These are phyloP conservation scores for Gouania willdenowi DNA, from an alignment of 2,797 vertebrate genomes.

Conservation along the genomic window DNA sequence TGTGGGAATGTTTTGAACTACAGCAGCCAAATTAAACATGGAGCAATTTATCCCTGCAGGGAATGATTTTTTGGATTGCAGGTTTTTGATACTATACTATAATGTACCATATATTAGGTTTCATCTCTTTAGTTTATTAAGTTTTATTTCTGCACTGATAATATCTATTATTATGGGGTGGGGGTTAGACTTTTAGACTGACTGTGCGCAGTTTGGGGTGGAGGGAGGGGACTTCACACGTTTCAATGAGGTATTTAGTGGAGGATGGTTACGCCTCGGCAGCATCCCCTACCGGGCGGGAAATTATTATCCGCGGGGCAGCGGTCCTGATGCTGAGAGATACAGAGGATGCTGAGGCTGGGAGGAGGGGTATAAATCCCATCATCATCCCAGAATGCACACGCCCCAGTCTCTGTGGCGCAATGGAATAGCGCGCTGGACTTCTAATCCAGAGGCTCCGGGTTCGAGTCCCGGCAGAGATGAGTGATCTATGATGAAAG, in stretches of 20 bases:
- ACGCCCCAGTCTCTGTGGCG: conserved; percentile 90
- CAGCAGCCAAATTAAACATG: conserved; percentile 5
- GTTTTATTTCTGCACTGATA: conserved; percentile 12
- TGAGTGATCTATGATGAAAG: conserved; percentile 49
- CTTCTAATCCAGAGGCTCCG: conserved; percentile 99
- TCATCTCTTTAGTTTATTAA: conserved; percentile 4
- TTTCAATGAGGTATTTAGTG: background rate
- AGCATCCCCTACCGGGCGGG: conserved; percentile 65
- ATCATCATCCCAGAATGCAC: conserved; percentile 29
- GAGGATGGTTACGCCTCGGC: conserved; percentile 18
- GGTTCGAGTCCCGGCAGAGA: conserved; percentile 99
- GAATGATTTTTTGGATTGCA: background rate
- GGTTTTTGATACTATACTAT: conserved; percentile 10
- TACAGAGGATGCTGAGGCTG: conserved; percentile 38
- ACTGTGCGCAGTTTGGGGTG: conserved; percentile 13
- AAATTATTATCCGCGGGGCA: background rate
- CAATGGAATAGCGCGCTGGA: conserved; percentile 99
- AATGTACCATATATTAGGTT: conserved; percentile 4
- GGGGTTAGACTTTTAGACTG: conserved; percentile 23
- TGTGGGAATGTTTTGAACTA: background rate
- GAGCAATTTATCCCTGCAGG: conserved; percentile 5
- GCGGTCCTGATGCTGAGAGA: conserved; percentile 76
- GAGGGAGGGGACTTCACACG: background rate
- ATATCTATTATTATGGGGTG: conserved; percentile 32
- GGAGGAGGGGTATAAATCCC: conserved; percentile 57